Percentiles rank a stretch among this genome's conserved stretches.
phyloP scores from a whole-genome alignment of 1,140 invertebrate species.

The Drosophila setifemur region DNA sequence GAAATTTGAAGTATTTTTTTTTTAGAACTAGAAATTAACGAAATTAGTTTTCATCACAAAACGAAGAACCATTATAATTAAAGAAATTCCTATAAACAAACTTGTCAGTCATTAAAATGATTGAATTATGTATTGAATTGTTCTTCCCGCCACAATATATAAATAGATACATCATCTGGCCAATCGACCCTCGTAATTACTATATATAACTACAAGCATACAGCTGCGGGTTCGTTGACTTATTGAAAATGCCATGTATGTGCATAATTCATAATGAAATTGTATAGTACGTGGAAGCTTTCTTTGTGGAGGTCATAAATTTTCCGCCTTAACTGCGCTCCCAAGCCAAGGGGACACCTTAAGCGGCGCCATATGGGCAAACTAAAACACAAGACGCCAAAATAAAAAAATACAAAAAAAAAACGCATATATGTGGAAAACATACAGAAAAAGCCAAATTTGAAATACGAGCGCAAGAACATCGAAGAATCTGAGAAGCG shows the following conservation, averaged over 20 bases:
- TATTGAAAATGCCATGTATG: slow-evolving; percentile 58
- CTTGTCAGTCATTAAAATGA: too few species aligned
- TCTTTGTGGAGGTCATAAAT: slow-evolving; percentile 60
- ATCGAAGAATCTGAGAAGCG: slow-evolving; percentile 40
- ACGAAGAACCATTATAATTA: too few species aligned
- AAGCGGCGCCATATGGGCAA: slow-evolving; percentile 70
- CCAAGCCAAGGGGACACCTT: slow-evolving; percentile 51
- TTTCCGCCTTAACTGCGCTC: slow-evolving; percentile 55
- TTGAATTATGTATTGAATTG: background rate
- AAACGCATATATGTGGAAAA: too few species aligned
- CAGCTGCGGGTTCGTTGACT: slow-evolving; percentile 54
- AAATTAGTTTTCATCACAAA: too few species aligned
- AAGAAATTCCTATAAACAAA: too few species aligned
- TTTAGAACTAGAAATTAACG: too few species aligned
- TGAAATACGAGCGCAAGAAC: slow-evolving; percentile 75
- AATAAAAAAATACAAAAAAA: slow-evolving; percentile 8
- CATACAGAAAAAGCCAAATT: slow-evolving; percentile 33
- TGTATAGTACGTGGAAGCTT: slow-evolving; percentile 53
- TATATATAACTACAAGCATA: too few species aligned
- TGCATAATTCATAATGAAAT: slow-evolving; percentile 74
- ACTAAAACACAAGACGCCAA: slow-evolving; percentile 2
- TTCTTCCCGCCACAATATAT: background rate
- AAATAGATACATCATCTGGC: background rate
- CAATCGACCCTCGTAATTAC: slow-evolving; percentile 13
- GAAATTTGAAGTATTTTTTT: too few species aligned